phyloP scores from a whole-genome alignment of 2,113 vertebrate species.

The Chlorodrepanis virens region DNA sequence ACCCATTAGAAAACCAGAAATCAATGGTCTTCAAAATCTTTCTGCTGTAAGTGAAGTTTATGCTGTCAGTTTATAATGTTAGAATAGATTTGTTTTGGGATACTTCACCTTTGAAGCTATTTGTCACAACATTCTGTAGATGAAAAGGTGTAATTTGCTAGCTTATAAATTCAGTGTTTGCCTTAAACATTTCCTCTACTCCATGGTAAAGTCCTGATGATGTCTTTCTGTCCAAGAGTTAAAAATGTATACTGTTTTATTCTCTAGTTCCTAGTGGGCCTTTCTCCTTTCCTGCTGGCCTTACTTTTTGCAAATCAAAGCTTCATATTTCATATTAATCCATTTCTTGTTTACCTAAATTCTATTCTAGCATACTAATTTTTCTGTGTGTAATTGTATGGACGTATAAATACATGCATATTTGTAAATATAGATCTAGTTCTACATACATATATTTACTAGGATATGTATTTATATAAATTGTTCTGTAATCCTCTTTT shows the following conservation, averaged over 20 bases:
- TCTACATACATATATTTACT: not conserved
- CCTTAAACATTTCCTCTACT: not conserved
- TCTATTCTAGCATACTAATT: not conserved
- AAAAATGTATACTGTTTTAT: not conserved
- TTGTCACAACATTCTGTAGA: not conserved
- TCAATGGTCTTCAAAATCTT: not conserved
- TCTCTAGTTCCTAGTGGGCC: not conserved
- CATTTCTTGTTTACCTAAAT: not conserved
- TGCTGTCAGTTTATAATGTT: not conserved
- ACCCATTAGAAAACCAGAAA: not conserved
- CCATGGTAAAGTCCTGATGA: not conserved
- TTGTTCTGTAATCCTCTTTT: not conserved
- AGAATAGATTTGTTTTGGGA: not conserved
- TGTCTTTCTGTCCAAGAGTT: not conserved
- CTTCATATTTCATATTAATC: not conserved
- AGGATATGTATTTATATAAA: not conserved
- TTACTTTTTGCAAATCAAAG: not conserved
- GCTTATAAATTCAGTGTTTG: not conserved
- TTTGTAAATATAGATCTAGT: not conserved
- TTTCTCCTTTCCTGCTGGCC: not conserved
- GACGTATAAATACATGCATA: not conserved
- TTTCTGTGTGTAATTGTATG: not conserved
- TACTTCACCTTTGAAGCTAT: not conserved
- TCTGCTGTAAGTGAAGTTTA: not conserved
- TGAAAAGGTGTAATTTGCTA: not conserved